These are phyloP conservation scores for Troides oblongomaculatus DNA, from an alignment of 2,888 invertebrate species.

Conservation along the genomic window DNA sequence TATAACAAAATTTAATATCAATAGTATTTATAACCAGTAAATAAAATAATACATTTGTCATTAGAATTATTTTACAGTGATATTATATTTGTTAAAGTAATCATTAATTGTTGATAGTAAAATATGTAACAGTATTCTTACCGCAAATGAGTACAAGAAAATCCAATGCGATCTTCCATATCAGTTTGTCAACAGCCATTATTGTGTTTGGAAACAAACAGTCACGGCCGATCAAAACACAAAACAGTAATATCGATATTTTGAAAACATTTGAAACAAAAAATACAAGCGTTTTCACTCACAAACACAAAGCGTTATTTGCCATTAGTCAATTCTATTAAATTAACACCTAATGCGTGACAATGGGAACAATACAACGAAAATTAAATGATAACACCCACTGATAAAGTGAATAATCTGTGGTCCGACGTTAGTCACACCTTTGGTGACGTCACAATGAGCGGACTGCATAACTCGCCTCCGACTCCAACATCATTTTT, in stretches of 20 bases:
- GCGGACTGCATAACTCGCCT: slow-evolving; percentile 36
- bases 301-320: neutral
- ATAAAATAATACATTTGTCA: neutral
- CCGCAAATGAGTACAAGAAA: slow-evolving; percentile 54
- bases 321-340: neutral
- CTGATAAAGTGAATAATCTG: slow-evolving; percentile 43
- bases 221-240: slow-evolving; percentile 9
- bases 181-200: slow-evolving; percentile 57
- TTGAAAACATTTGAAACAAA: neutral
- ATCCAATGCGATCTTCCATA: slow-evolving; percentile 64
- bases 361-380: slow-evolving; percentile 32
- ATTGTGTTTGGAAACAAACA: slow-evolving; percentile 27
- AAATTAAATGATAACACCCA: slow-evolving; percentile 40
- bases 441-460: slow-evolving; percentile 35
- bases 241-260: neutral
- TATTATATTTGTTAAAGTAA: neutral
- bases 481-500: slow-evolving; percentile 32
- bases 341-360: slow-evolving; percentile 21
- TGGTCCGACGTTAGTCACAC: slow-evolving; percentile 45
- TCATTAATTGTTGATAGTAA: slow-evolving; percentile 7
- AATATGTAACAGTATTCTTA: slow-evolving; percentile 43
- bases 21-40: neutral
- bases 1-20: too few relatives aligned
- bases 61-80: neutral
- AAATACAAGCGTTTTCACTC: neutral